phyloP scores from a whole-genome alignment of 2,797 vertebrate species.

The Rhodeus uyekii region DNA sequence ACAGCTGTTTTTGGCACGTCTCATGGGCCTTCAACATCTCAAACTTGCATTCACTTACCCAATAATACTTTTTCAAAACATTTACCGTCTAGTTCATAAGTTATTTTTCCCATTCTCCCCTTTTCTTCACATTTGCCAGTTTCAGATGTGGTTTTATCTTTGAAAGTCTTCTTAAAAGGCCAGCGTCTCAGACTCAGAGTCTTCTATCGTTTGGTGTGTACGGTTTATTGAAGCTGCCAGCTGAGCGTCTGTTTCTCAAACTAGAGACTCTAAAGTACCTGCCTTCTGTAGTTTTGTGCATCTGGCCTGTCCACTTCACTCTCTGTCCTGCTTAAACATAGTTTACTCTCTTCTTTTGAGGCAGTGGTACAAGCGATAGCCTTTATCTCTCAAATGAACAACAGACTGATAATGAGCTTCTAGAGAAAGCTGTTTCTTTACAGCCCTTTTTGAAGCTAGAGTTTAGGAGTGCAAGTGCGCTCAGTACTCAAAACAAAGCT shows the following conservation, averaged over 20 bases:
- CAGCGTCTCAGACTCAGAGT: not conserved
- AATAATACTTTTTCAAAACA: constrained; percentile 1
- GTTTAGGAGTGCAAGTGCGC: not conserved
- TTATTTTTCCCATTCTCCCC: not conserved
- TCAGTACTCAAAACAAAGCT: not conserved
- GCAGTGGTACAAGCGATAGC: not conserved
- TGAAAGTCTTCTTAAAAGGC: constrained; percentile 12
- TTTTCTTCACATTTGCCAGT: not conserved
- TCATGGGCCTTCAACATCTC: not conserved
- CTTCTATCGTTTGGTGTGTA: not conserved
- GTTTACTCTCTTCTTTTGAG: not conserved
- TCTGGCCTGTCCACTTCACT: not conserved
- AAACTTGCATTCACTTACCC: not conserved
- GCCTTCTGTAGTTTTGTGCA: constrained; percentile 4
- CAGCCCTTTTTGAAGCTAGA: not conserved
- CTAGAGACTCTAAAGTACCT: not conserved
- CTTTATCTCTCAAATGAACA: not conserved
- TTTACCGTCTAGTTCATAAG: not conserved
- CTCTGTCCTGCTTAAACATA: not conserved
- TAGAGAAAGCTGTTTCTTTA: not conserved
- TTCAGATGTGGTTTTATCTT: constrained; percentile 18
- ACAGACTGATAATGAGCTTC: not conserved
- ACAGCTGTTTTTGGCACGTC: not conserved
- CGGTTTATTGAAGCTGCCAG: constrained; percentile 4
- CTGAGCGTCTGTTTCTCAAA: not conserved